These are phyloP conservation scores for Mesorhabditis spiculigera DNA, from an alignment of 2,888 invertebrate genomes.

Conservation along the genomic window DNA sequence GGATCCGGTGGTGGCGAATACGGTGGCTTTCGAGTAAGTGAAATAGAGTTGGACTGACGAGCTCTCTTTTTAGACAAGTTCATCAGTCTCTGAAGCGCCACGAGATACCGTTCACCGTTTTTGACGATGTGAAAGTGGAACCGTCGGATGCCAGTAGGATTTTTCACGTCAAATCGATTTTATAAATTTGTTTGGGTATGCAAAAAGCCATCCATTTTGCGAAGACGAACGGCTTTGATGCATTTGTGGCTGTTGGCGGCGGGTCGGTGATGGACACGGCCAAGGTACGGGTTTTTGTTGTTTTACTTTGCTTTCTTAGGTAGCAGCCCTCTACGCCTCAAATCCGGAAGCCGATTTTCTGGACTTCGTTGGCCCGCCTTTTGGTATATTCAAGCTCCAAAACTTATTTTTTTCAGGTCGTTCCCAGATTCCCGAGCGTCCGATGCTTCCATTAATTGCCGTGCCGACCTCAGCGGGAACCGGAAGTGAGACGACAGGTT, in stretches of 20 bases:
- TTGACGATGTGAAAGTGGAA: constrained; percentile 71
- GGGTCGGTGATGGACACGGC: constrained; percentile 89
- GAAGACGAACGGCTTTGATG: constrained; percentile 73
- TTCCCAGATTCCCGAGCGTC: constrained; percentile 69
- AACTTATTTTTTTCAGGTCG: not conserved
- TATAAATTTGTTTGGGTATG: constrained; percentile 16
- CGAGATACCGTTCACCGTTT: constrained; percentile 73
- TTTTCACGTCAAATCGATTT: not conserved
- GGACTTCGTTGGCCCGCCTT: constrained; percentile 53
- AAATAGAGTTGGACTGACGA: constrained; percentile 55
- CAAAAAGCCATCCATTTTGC: constrained; percentile 72
- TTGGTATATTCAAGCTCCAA: constrained; percentile 30
- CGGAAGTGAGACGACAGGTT: constrained; percentile 46
- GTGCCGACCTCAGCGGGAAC: constrained; percentile 79
- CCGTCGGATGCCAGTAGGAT: constrained; percentile 73
- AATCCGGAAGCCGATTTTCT: constrained; percentile 71
- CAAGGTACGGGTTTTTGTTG: constrained; percentile 65
- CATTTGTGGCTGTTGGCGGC: constrained; percentile 83
- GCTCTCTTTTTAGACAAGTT: constrained; percentile 66
- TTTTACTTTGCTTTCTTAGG: constrained; percentile 16
- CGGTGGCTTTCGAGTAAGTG: constrained; percentile 73
- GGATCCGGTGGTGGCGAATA: constrained; percentile 72
- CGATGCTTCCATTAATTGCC: constrained; percentile 73
- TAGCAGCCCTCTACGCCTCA: constrained; percentile 77
- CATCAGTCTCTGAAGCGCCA: constrained; percentile 73